These are phyloP conservation scores for Ctenochaetus hawaiiensis DNA, from an alignment of 2,797 vertebrate genomes.

Conservation along the genomic window DNA sequence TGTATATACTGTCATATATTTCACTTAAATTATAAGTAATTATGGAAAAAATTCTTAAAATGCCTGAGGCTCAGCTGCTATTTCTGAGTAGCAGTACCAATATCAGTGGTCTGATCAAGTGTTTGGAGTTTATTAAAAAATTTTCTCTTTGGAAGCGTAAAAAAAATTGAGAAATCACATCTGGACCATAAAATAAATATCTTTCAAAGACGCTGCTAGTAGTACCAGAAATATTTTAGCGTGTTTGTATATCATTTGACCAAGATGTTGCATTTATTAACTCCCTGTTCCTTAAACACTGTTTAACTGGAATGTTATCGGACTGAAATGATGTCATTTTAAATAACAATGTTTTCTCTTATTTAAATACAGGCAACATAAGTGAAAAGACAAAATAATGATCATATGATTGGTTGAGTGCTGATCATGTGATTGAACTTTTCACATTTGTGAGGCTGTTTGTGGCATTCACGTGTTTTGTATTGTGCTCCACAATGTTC, in stretches of 20 bases:
- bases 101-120: not conserved
- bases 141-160: not conserved
- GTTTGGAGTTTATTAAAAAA: not conserved
- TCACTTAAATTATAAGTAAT: not conserved
- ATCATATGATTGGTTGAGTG: not conserved
- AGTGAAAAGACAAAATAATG: not conserved
- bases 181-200: not conserved
- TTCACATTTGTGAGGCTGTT: not conserved
- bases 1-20: constrained; percentile 18
- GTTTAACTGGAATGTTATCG: too few relatives aligned
- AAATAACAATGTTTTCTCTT: not conserved
- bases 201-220: not conserved
- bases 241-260: not conserved
- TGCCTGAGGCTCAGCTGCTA: not conserved
- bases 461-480: not conserved
- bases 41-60: not conserved
- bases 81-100: not conserved
- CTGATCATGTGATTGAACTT: not conserved
- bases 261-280: not conserved
- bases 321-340: not conserved
- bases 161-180: not conserved
- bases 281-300: not conserved
- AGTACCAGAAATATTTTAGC: not conserved
- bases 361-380: not conserved
- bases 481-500: not conserved